phyloP scores from a whole-genome alignment of 2,113 vertebrate genomes.

The Rafetus swinhoei region DNA sequence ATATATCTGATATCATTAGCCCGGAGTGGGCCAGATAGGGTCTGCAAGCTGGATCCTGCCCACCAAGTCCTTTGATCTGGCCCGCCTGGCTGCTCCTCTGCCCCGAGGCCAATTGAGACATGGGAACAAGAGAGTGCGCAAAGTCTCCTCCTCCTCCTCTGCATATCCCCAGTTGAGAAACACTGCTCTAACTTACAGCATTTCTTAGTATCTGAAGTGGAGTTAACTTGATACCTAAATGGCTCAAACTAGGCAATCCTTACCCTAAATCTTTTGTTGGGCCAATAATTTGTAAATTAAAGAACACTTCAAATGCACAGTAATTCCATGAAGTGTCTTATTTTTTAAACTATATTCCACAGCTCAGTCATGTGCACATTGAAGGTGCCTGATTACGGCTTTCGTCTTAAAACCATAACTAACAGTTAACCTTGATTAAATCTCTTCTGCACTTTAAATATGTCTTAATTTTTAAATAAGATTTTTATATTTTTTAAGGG shows the following conservation, averaged over 20 bases:
- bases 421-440: neutral
- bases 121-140: too few relatives aligned
- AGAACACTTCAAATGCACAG: neutral
- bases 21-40: too few relatives aligned
- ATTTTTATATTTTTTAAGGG: slow-evolving; percentile 79
- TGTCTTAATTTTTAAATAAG: neutral
- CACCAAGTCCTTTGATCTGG: too few relatives aligned
- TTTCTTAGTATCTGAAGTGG: neutral
- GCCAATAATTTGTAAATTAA: neutral
- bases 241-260: neutral
- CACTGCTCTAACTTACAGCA: neutral
- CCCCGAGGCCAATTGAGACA: too few relatives aligned
- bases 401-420: neutral
- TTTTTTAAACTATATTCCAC: neutral
- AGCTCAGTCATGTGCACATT: neutral
- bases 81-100: too few relatives aligned
- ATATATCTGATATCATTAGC: neutral
- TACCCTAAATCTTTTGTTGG: neutral
- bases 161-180: too few relatives aligned
- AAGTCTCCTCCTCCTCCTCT: too few relatives aligned
- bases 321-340: neutral
- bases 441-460: neutral
- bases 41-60: too few relatives aligned
- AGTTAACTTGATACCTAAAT: neutral
- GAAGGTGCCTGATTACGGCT: neutral